Evolutionary conservation across 2,113 vertebrate species (phyloP).

Genomic region (Lampris megalopsis): DNA sequence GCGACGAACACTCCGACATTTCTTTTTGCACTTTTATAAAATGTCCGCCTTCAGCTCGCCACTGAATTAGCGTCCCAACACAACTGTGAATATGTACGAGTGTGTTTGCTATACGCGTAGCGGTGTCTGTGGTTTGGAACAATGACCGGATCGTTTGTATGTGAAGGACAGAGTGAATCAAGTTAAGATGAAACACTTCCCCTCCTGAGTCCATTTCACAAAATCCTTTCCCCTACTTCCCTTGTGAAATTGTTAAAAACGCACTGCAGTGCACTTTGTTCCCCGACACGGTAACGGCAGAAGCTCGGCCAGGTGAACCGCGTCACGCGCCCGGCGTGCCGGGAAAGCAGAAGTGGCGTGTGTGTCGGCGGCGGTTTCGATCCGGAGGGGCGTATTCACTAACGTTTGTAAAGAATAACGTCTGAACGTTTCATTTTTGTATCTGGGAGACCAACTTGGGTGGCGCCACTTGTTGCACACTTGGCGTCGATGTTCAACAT

Average conservation of each 20-base stretch:
- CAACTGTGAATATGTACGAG: slow-evolving; percentile 20
- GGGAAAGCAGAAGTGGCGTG: no score
- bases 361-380: no score
- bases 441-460: no score
- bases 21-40: slow-evolving; percentile 39
- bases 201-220: slow-evolving; percentile 7
- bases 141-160: not conserved
- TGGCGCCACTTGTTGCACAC: no score
- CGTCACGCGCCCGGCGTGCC: no score
- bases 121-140: not conserved
- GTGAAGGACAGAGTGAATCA: not conserved
- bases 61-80: slow-evolving; percentile 19
- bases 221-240: slow-evolving; percentile 2
- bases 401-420: no score
- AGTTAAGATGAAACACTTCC: not conserved
- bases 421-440: no score
- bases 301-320: no score
- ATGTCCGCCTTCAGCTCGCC: not conserved
- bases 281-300: not conserved
- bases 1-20: not conserved
- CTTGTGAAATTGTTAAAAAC: slow-evolving; percentile 19
- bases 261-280: slow-evolving; percentile 62
- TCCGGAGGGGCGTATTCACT: no score
- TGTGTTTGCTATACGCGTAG: slow-evolving; percentile 12
- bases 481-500: no score